These are phyloP conservation scores for Camponotus vicinus DNA, from an alignment of 1,140 invertebrate species.

Conservation along the genomic window DNA sequence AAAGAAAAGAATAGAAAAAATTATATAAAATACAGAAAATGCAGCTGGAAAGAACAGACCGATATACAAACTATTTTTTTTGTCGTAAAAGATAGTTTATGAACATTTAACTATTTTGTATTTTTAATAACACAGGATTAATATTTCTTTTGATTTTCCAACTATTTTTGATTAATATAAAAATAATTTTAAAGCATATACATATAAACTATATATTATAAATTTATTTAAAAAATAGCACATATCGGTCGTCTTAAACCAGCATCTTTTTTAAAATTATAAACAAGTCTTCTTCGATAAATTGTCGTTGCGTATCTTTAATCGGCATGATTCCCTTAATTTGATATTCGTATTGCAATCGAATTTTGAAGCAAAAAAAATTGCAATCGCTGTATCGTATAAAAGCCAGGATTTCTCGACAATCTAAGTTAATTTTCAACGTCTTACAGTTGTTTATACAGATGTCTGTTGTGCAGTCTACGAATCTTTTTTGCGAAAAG, in stretches of 20 bases:
- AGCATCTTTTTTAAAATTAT: neutral
- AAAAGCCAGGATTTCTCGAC: neutral
- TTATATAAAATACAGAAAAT: neutral
- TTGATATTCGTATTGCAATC: neutral
- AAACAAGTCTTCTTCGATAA: slow-evolving; percentile 8
- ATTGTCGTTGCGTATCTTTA: neutral
- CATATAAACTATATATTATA: neutral
- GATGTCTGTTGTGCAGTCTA: neutral
- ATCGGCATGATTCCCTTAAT: neutral
- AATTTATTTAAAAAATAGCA: neutral
- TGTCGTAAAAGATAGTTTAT: slow-evolving; percentile 9
- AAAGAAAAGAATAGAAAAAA: neutral
- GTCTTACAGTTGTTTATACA: slow-evolving; percentile 40
- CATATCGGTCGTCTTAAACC: neutral
- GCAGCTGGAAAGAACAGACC: neutral
- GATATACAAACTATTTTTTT: neutral
- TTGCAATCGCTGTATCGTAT: neutral
- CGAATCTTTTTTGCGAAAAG: slow-evolving; percentile 13
- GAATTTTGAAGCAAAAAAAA: neutral
- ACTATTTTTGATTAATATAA: slow-evolving; percentile 1
- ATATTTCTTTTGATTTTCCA: slow-evolving; percentile 4
- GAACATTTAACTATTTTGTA: neutral
- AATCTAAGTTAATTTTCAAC: neutral
- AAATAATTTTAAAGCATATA: neutral
- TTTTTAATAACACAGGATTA: neutral